Percentiles rank a stretch among this genome's conserved stretches.
phyloP scores from a whole-genome alignment of 2,888 invertebrate species.

The Melanostoma scalare region DNA sequence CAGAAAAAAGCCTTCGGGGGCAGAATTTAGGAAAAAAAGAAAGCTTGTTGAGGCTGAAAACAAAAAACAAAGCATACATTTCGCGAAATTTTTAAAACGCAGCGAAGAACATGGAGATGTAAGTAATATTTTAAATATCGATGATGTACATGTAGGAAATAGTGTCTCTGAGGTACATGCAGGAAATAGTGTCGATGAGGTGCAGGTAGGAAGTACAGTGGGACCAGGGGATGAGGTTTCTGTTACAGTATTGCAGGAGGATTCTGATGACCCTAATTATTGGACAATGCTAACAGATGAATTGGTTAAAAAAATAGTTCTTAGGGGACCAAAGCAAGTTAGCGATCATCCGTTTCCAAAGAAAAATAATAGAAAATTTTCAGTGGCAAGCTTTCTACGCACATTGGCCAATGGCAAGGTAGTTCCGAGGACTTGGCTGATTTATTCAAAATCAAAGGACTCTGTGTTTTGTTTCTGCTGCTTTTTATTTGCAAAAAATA shows the following conservation, averaged over 20 bases:
- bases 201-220: constrained; percentile 10
- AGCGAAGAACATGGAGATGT: too few relatives aligned
- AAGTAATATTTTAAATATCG: too few relatives aligned
- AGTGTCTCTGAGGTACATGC: too few relatives aligned
- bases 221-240: constrained; percentile 20
- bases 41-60: too few relatives aligned
- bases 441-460: constrained; percentile 43
- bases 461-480: constrained; percentile 42
- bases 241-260: background rate
- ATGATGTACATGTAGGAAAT: too few relatives aligned
- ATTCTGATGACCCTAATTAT: background rate
- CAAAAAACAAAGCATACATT: too few relatives aligned
- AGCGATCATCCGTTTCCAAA: background rate
- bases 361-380: constrained; percentile 36
- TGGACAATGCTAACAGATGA: background rate
- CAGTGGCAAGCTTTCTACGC: constrained; percentile 9
- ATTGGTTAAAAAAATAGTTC: background rate
- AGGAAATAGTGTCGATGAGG: constrained; percentile 10
- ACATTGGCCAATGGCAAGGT: constrained; percentile 33
- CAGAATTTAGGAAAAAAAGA: too few relatives aligned
- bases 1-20: background rate
- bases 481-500: constrained; percentile 26
- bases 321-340: background rate
- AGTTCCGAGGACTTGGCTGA: constrained; percentile 32
- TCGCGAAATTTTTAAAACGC: too few relatives aligned